A percentile compares a stretch with the other conserved stretches of the same genome.
Evolutionary conservation across 53 echinoderm and acorn worm genomes (phyloP).

Genomic region (Echinarachnius parma): DNA sequence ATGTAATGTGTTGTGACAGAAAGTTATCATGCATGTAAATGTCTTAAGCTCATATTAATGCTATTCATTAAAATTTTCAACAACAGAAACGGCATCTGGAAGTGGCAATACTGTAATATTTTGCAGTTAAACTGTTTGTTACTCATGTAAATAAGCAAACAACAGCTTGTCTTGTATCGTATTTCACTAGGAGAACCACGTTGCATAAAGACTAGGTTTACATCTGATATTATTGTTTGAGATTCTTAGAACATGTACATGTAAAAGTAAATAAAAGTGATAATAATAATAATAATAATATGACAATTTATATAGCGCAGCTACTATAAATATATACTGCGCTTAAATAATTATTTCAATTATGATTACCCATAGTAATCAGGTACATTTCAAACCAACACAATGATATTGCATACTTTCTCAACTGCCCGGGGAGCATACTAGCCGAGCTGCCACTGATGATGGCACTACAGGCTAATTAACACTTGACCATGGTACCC

Average conservation of each 20-base stretch:
- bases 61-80: neutral
- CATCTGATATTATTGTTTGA: neutral
- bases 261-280: neutral
- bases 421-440: no score
- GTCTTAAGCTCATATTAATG: neutral
- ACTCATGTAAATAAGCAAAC: neutral
- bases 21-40: neutral
- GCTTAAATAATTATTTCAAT: no score
- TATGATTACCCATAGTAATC: no score
- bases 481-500: no score
- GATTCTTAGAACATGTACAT: slow-evolving; percentile 8
- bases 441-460: no score
- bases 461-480: no score
- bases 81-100: neutral
- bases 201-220: neutral
- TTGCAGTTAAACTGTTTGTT: neutral
- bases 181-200: neutral
- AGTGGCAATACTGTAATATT: neutral
- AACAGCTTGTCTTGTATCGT: neutral
- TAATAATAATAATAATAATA: neutral
- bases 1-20: neutral
- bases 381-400: no score
- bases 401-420: no score
- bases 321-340: no score
- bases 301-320: neutral